These are phyloP conservation scores for Ophioninae sp. DNA, from an alignment of 2,888 invertebrate species.

Conservation along the genomic window DNA sequence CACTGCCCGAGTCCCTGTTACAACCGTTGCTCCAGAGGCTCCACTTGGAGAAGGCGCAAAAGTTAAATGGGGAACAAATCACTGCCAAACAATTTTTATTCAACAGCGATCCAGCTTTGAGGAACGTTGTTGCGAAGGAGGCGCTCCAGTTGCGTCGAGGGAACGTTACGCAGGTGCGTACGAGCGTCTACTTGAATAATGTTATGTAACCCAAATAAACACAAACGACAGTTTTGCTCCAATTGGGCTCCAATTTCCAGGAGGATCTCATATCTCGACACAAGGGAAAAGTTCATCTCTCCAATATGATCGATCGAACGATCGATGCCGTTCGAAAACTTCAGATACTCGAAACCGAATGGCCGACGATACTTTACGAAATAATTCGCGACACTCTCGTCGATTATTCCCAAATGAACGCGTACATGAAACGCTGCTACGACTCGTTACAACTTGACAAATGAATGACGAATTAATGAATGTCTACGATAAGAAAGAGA, in stretches of 20 bases:
- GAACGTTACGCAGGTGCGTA: constrained; percentile 81
- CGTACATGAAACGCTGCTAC: constrained; percentile 86
- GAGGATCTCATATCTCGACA: constrained; percentile 89
- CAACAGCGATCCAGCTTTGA: constrained; percentile 86
- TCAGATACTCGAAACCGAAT: constrained; percentile 87
- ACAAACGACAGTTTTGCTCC: not conserved
- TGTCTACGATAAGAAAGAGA: constrained; percentile 61
- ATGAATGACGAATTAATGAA: constrained; percentile 55
- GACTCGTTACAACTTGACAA: constrained; percentile 73
- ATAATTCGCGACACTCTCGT: constrained; percentile 89
- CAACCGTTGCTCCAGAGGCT: constrained; percentile 89
- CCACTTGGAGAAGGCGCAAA: constrained; percentile 84
- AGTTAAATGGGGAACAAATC: constrained; percentile 76
- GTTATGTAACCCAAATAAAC: not conserved
- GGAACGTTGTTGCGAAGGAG: constrained; percentile 92
- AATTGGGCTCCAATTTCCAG: constrained; percentile 78
- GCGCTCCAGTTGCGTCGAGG: constrained; percentile 91
- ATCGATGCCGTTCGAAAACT: constrained; percentile 90
- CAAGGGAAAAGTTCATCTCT: constrained; percentile 88
- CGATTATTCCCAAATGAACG: constrained; percentile 91
- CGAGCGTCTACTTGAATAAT: no score
- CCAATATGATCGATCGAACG: constrained; percentile 87
- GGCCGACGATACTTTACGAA: constrained; percentile 90
- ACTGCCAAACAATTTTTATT: constrained; percentile 80
- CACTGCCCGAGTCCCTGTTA: constrained; percentile 89